Base-by-base conservation (phyloP, 2,888 invertebrate species). In the Hedychridium roseum region DNA sequence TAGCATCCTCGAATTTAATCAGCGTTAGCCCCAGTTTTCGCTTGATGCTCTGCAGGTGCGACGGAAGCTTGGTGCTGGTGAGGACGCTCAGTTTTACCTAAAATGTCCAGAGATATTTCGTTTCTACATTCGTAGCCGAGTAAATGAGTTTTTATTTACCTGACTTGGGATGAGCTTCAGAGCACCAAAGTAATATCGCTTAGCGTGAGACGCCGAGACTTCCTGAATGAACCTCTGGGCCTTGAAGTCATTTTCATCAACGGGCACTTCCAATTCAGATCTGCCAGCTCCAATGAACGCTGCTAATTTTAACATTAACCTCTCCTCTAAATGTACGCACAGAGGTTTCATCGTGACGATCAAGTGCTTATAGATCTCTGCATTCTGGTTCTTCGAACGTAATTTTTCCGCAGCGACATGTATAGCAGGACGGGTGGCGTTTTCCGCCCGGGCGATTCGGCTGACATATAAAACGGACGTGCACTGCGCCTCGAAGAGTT, bases 1-100 rank as follows among this genome's bases (percentile, higher is more conserved):
- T 86, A 9, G 97, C 98, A 79, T 98, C 96, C 81, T 98, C 98
- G 81, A 99, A 99, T 74, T 92, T 91, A 63, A 98, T 91, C 46
- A 99, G 83, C 31, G 92, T 94, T 31, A 97, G 82, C 1, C 94
- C 93, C 42, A 95, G 83, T 54, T 90, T 88, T 51, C 90, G 86
- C 82, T 97, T 97, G 43, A 97, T 87, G 54, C 84, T 83, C 52
- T 86, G 84, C 54, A 98, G 84, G 67, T 91, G 88, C 0, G 84
- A 78, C 0, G 90, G 85, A 48, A 99, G 81, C 79, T 94, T 94
- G 59, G 87, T 87, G 0, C 93, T 88, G 16, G 97, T 98, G 57
- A 90, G 85, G 75, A 97, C 94, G 72, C 94, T 94, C 50, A 98
- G 82, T 1, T 91, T 88, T 39, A 97, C 88, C 86, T 92, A 79